phyloP scores from a whole-genome alignment of 2,888 invertebrate species.

The Alviniconcha strummeri region DNA sequence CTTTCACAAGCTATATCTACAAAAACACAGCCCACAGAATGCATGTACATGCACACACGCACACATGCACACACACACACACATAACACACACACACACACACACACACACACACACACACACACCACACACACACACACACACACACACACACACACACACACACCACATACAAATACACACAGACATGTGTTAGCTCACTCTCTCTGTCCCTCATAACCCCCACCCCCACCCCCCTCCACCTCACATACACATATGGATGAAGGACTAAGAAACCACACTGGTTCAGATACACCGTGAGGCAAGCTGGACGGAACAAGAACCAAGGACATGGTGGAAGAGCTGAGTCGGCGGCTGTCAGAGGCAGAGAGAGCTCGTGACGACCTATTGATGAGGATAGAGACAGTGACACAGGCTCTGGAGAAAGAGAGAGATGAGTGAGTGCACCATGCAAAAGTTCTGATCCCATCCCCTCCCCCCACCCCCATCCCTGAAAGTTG shows the following conservation, averaged over 20 bases:
- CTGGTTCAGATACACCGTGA: constrained; percentile 37
- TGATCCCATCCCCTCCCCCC: background rate
- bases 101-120: background rate
- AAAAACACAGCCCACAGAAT: background rate
- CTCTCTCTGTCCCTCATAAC: too few species aligned
- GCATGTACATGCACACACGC: background rate
- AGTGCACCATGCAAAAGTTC: constrained; percentile 3
- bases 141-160: background rate
- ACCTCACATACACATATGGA: too few species aligned
- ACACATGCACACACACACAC: background rate
- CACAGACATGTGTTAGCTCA: too few species aligned
- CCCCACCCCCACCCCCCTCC: too few species aligned
- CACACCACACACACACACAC: background rate
- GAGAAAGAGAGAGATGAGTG: constrained; percentile 40
- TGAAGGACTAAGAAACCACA: too few species aligned
- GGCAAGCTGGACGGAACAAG: constrained; percentile 31
- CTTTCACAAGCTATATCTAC: too few species aligned
- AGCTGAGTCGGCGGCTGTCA: constrained; percentile 35
- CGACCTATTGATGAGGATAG: constrained; percentile 36
- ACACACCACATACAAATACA: background rate
- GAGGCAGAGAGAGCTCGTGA: constrained; percentile 39
- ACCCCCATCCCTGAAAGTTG: too few species aligned
- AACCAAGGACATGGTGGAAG: constrained; percentile 37
- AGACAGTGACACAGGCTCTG: constrained; percentile 32
- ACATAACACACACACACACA: background rate